A percentile compares a stretch with the other conserved stretches of the same genome.
Conservation (phyloP, 2,113 vertebrate species). For the Microcebus murinus region DNA sequence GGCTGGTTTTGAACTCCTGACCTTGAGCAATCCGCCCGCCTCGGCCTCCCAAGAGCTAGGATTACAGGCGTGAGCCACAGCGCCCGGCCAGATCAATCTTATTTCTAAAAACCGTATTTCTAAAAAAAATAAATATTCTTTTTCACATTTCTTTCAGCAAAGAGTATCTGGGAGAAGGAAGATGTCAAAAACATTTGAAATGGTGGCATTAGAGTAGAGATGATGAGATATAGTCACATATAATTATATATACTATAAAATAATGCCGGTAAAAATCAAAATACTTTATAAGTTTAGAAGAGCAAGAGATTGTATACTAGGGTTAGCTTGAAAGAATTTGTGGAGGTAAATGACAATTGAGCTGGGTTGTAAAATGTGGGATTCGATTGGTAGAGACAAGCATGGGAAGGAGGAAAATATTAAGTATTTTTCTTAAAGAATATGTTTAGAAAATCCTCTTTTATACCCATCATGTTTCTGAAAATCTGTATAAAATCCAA, state of each 20-base stretch:
- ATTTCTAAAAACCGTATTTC: neutral
- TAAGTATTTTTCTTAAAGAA: neutral
- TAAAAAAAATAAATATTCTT: neutral
- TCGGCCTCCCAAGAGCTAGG: no score
- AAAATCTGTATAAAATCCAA: neutral
- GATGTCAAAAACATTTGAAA: neutral
- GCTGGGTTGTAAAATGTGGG: neutral
- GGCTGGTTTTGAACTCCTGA: no score
- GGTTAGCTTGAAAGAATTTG: neutral
- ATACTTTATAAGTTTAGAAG: neutral
- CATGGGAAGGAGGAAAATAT: neutral
- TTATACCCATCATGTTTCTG: neutral
- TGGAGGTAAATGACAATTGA: neutral
- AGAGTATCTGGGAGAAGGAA: neutral
- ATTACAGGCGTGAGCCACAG: no score
- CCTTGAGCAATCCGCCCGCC: no score
- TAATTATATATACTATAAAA: neutral
- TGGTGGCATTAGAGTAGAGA: neutral
- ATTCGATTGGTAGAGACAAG: neutral
- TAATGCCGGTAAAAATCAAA: neutral
- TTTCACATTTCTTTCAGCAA: neutral
- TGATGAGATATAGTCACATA: neutral
- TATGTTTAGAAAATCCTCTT: neutral
- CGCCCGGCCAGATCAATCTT: no score
- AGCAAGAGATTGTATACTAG: neutral